These are phyloP conservation scores for Calcarius lapponicus DNA, from an alignment of 2,797 vertebrate genomes.

Conservation along the genomic window DNA sequence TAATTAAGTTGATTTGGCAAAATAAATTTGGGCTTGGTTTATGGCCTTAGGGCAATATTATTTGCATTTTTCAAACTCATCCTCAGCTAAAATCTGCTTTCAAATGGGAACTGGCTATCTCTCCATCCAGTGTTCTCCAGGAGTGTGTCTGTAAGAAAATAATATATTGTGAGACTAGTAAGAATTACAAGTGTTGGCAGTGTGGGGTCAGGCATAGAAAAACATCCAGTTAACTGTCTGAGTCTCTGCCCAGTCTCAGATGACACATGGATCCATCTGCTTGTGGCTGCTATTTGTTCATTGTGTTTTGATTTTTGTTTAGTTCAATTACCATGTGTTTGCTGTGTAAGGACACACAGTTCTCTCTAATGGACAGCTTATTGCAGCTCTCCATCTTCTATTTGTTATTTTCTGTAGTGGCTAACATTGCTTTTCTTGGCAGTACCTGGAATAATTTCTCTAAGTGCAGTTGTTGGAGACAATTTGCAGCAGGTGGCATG, in stretches of 20 bases:
- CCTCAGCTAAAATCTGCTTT: background rate
- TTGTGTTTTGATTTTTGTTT: background rate
- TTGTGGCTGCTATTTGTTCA: background rate
- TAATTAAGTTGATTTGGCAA: background rate
- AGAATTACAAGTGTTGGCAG: background rate
- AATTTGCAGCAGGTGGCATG: background rate
- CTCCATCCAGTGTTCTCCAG: background rate
- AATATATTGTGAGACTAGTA: background rate
- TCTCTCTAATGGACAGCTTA: background rate
- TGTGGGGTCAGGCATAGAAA: background rate
- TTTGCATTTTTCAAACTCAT: background rate
- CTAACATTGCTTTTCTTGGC: constrained; percentile 32
- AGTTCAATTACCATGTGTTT: background rate
- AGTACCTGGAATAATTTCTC: constrained; percentile 30
- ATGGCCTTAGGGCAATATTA: background rate
- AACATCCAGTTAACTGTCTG: background rate
- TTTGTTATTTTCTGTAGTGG: background rate
- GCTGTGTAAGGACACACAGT: background rate
- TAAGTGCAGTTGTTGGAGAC: constrained; percentile 19
- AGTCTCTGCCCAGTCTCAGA: background rate
- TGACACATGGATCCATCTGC: background rate
- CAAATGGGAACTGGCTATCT: background rate
- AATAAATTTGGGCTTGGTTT: background rate
- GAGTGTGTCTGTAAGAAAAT: background rate
- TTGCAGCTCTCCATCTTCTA: constrained; percentile 2